phyloP scores from a whole-genome alignment of 2,888 invertebrate genomes.

The Cerastis leucographa region DNA sequence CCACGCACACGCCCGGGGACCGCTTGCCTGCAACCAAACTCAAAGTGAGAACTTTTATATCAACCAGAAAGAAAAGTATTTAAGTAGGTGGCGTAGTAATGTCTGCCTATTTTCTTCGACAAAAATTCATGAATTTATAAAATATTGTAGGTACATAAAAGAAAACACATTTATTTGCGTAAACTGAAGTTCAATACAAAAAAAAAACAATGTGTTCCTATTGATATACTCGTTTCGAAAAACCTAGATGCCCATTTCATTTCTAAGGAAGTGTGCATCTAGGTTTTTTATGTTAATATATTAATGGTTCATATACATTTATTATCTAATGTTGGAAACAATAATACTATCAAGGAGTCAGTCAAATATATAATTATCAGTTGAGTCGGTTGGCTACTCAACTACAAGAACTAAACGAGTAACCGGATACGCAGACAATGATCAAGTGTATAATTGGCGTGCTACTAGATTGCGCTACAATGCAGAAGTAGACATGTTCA shows the following conservation, averaged over 20 bases:
- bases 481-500: not conserved
- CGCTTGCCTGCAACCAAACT: slow-evolving; percentile 86
- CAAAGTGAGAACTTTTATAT: not conserved
- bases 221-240: too few relatives aligned
- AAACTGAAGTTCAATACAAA: too few relatives aligned
- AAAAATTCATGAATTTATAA: too few relatives aligned
- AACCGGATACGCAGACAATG: not conserved
- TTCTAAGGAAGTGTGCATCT: not conserved
- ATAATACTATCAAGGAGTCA: not conserved
- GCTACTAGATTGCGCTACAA: slow-evolving; percentile 10
- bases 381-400: not conserved
- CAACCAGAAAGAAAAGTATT: not conserved
- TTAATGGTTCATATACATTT: not conserved
- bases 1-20: slow-evolving; percentile 91
- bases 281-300: not conserved
- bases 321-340: not conserved
- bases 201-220: too few relatives aligned
- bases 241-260: not conserved
- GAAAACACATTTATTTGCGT: too few relatives aligned
- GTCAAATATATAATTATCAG: not conserved
- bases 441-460: not conserved
- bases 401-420: not conserved
- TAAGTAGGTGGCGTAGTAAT: too few relatives aligned
- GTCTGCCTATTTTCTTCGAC: too few relatives aligned
- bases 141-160: too few relatives aligned